A percentile compares a stretch with the other conserved stretches of the same genome.
Conservation (phyloP, 2,888 invertebrate genomes). For the Alcis repandata region DNA sequence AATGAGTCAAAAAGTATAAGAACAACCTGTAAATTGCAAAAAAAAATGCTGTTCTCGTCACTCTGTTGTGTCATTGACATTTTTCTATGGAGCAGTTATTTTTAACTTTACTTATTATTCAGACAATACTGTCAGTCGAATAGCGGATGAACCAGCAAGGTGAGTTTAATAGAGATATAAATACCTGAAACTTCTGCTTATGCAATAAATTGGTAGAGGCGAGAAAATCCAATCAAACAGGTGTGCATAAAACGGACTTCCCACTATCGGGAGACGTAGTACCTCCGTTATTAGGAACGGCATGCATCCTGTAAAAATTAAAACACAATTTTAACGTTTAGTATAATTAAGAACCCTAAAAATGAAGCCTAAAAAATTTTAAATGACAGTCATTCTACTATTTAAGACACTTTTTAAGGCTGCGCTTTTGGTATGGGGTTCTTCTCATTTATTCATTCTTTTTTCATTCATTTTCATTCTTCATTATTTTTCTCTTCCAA, state of each 20-base stretch:
- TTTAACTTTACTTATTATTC: too few species aligned
- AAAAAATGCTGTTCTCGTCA: too few species aligned
- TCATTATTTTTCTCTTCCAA: not conserved
- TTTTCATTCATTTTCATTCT: too few species aligned
- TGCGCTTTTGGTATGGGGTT: not conserved
- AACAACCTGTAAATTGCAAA: too few species aligned
- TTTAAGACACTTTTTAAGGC: not conserved
- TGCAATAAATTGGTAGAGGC: constrained; percentile 88
- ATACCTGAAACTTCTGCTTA: constrained; percentile 80
- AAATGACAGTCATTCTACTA: not conserved
- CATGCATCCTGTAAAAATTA: constrained; percentile 88
- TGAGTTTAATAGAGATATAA: not conserved
- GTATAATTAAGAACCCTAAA: not conserved
- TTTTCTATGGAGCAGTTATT: too few species aligned
- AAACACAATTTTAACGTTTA: not conserved
- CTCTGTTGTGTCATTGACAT: too few species aligned
- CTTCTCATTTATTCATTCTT: too few species aligned
- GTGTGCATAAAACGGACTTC: constrained; percentile 87
- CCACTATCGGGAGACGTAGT: constrained; percentile 88
- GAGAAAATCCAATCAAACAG: constrained; percentile 91
- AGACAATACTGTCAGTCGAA: too few species aligned
- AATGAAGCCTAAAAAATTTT: not conserved
- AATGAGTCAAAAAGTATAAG: too few species aligned
- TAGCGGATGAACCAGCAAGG: too few species aligned
- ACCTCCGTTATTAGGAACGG: constrained; percentile 91